phyloP scores from a whole-genome alignment of 2,797 vertebrate genomes.

The Malacoraja senta region DNA sequence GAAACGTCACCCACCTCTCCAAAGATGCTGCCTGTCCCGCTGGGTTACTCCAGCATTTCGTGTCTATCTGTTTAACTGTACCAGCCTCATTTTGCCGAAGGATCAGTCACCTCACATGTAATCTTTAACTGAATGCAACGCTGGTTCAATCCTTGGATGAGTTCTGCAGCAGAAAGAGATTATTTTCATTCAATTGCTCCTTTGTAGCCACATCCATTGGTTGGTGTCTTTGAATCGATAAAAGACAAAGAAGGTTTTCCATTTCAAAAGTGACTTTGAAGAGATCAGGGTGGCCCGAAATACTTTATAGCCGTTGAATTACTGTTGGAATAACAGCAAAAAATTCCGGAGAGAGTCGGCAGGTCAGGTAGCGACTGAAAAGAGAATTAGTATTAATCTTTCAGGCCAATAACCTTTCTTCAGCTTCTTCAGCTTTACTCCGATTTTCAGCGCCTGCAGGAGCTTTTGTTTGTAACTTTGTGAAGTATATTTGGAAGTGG shows the following conservation, averaged over 20 bases:
- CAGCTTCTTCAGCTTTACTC: too few species aligned
- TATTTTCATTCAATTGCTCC: not conserved
- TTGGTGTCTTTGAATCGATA: not conserved
- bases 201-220: not conserved
- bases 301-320: not conserved
- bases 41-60: too few species aligned
- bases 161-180: not conserved
- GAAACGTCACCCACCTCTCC: too few species aligned
- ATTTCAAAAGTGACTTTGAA: not conserved
- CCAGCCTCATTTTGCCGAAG: not conserved
- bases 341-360: too few species aligned
- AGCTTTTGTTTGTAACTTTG: too few species aligned
- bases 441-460: too few species aligned
- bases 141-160: not conserved
- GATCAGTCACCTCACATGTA: not conserved
- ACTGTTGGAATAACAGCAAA: not conserved
- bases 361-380: too few species aligned
- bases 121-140: not conserved
- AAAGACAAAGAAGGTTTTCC: not conserved
- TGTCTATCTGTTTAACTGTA: not conserved
- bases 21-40: too few species aligned
- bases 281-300: not conserved
- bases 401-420: too few species aligned
- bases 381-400: too few species aligned
- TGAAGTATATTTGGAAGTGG: too few species aligned